phyloP scores from a whole-genome alignment of 64 coral and sea anemone species.

The Platygyra sinensis region DNA sequence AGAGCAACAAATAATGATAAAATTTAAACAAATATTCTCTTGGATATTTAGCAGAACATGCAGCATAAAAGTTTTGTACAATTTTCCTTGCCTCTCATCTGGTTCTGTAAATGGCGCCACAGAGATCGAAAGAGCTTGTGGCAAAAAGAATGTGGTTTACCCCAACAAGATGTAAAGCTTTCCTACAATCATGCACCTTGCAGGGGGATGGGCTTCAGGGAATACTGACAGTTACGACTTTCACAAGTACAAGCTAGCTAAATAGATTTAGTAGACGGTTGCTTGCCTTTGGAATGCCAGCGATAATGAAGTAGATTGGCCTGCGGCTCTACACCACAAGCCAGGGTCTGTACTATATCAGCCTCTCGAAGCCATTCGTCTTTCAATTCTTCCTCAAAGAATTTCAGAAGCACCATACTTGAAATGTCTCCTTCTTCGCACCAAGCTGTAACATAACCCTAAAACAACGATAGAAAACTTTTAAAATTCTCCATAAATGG shows the following conservation, averaged over 20 bases:
- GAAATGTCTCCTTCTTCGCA: constrained; percentile 11
- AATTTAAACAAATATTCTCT: neutral
- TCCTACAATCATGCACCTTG: too few species aligned
- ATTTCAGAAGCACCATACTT: constrained; percentile 42
- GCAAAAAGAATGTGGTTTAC: too few species aligned
- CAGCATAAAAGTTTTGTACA: neutral
- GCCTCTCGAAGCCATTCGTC: constrained; percentile 34
- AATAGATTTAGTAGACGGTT: neutral
- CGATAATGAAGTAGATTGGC: constrained; percentile 52
- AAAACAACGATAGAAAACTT: neutral
- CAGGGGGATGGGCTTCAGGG: too few species aligned
- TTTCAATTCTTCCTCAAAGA: constrained; percentile 23
- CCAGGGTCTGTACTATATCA: constrained; percentile 8
- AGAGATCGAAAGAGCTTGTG: too few species aligned
- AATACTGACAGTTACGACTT: too few species aligned
- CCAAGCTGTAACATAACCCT: constrained; percentile 50
- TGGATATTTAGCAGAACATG: neutral
- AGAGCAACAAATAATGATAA: neutral
- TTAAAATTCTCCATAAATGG: too few species aligned
- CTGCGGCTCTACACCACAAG: constrained; percentile 10
- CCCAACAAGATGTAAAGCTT: too few species aligned
- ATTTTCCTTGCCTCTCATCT: too few species aligned
- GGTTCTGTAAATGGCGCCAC: too few species aligned
- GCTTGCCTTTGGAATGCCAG: constrained; percentile 56
- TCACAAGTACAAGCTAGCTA: neutral